Conservation (phyloP, 2,888 invertebrate species). For the Nymphalis c-album region DNA sequence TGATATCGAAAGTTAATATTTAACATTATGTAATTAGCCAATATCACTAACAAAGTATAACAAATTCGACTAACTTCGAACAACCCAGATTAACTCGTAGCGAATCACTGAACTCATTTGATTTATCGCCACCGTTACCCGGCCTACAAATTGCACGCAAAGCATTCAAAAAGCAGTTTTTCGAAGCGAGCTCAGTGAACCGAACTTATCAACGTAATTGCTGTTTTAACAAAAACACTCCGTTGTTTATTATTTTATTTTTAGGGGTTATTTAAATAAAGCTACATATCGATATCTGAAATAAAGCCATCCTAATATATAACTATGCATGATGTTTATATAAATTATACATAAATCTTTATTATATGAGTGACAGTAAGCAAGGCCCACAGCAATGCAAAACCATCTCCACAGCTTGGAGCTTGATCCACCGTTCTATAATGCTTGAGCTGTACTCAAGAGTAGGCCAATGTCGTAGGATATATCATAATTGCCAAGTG, state of each 20-base stretch:
- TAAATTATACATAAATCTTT: too few species aligned
- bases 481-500: too few species aligned
- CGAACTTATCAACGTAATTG: constrained; percentile 30
- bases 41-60: constrained; percentile 54
- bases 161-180: constrained; percentile 36
- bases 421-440: too few species aligned
- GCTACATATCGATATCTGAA: too few species aligned
- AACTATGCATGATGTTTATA: too few species aligned
- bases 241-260: constrained; percentile 15
- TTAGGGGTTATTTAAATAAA: constrained; percentile 24
- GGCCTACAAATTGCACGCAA: constrained; percentile 43
- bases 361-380: too few species aligned
- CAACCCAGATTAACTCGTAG: constrained; percentile 26
- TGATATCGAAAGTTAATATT: not conserved
- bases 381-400: too few species aligned
- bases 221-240: constrained; percentile 24
- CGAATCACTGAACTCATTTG: constrained; percentile 33
- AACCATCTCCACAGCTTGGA: too few species aligned
- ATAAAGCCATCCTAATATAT: too few species aligned
- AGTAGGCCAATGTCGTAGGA: too few species aligned
- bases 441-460: too few species aligned
- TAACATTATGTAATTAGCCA: not conserved
- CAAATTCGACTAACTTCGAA: constrained; percentile 23
- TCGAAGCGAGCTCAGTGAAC: constrained; percentile 29
- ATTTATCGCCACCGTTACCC: constrained; percentile 34